A percentile compares a stretch with the other conserved stretches of the same genome.
Conservation (phyloP, 2,797 vertebrate genomes). For the Onychomys leucogaster region DNA sequence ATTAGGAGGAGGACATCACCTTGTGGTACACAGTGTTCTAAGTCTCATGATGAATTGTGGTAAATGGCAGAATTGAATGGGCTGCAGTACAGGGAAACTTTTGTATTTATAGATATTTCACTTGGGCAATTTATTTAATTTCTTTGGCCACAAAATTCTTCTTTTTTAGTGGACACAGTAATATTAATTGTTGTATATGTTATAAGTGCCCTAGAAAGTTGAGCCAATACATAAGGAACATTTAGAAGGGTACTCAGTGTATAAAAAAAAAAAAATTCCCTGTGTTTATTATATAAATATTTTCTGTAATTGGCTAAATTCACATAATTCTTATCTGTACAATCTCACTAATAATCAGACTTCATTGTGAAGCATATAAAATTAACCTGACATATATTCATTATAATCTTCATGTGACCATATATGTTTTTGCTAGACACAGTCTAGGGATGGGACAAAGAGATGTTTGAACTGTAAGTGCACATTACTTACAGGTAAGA, state of each 20-base stretch:
- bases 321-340: background rate
- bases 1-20: slow-evolving; percentile 1
- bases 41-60: background rate
- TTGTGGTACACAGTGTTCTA: background rate
- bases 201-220: background rate
- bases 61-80: background rate
- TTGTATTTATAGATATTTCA: background rate
- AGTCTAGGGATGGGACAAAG: background rate
- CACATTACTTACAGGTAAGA: background rate
- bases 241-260: background rate
- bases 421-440: background rate
- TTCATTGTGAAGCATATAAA: slow-evolving; percentile 17
- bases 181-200: background rate
- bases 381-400: slow-evolving; percentile 9
- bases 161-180: slow-evolving; percentile 1
- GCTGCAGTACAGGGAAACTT: background rate
- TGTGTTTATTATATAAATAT: slow-evolving; percentile 27
- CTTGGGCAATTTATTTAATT: background rate
- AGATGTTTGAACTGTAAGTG: background rate
- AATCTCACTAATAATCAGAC: slow-evolving; percentile 25
- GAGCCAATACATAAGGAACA: background rate
- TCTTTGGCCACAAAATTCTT: slow-evolving; percentile 5
- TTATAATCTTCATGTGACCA: background rate
- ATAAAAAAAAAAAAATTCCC: background rate
- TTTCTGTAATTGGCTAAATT: background rate